Percentiles rank a stretch among this genome's conserved stretches.
Evolutionary conservation across 2,888 invertebrate species (phyloP).

Genomic region (Steinernema scapterisci): DNA sequence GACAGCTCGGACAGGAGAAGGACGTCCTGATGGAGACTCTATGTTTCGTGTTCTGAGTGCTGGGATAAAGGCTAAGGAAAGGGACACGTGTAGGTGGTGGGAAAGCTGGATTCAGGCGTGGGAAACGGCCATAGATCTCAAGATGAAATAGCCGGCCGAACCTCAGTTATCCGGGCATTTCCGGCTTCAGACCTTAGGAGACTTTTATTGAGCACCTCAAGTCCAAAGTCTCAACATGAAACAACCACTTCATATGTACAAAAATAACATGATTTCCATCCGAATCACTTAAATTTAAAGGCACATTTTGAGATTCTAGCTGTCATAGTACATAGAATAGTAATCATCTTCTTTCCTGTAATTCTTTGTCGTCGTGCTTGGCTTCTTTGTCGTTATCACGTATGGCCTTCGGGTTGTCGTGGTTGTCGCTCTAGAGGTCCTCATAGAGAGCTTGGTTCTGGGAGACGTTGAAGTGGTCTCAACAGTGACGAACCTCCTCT

Average conservation of each 20-base stretch:
- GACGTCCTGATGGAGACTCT: no score
- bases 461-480: constrained; percentile 34
- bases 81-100: no score
- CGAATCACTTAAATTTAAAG: background rate
- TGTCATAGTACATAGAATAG: constrained; percentile 66
- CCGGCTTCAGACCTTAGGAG: no score
- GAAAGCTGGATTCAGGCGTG: no score
- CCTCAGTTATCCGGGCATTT: no score
- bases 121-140: no score
- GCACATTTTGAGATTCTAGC: constrained; percentile 33
- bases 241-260: background rate
- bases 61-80: no score
- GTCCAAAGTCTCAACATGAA: background rate
- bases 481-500: background rate
- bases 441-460: background rate
- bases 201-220: constrained; percentile 1
- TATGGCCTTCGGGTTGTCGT: background rate
- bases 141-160: no score
- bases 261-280: background rate
- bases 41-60: no score
- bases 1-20: no score
- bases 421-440: background rate
- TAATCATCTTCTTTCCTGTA: constrained; percentile 62
- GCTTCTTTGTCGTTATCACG: constrained; percentile 34
- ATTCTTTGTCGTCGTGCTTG: constrained; percentile 47